These are phyloP conservation scores for Synergus japonicus DNA, from an alignment of 2,888 invertebrate species.

Conservation along the genomic window DNA sequence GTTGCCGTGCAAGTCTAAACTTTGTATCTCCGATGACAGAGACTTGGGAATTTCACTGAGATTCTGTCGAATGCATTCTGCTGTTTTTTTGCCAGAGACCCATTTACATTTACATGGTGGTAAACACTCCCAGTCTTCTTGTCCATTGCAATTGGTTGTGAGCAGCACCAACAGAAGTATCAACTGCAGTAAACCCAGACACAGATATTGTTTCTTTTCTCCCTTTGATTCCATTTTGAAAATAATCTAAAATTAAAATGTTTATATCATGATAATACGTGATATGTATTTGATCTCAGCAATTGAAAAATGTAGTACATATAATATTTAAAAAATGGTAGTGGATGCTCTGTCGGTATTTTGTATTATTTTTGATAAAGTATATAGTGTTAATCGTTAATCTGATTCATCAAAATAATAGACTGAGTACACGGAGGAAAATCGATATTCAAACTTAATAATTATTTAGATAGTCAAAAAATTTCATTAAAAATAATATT, in stretches of 20 bases:
- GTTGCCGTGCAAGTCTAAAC: constrained; percentile 86
- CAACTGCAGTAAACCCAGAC: not conserved
- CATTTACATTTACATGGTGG: constrained; percentile 89
- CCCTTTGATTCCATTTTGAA: constrained; percentile 64
- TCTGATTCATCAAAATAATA: too few relatives aligned
- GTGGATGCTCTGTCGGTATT: too few relatives aligned
- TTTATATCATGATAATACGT: too few relatives aligned
- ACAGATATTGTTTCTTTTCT: constrained; percentile 37
- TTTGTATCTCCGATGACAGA: constrained; percentile 83
- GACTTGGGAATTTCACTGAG: constrained; percentile 85
- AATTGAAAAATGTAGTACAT: too few relatives aligned
- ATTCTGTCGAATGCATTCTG: constrained; percentile 86
- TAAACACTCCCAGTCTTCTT: constrained; percentile 81
- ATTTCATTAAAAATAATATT: too few relatives aligned
- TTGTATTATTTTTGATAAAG: too few relatives aligned
- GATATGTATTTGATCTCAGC: too few relatives aligned
- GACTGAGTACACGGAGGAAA: too few relatives aligned
- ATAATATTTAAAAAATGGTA: too few relatives aligned
- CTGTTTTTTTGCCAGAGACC: constrained; percentile 90
- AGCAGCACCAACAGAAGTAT: constrained; percentile 65
- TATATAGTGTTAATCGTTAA: too few relatives aligned
- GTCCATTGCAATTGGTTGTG: constrained; percentile 75
- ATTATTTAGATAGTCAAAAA: too few relatives aligned
- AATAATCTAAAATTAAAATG: not conserved
- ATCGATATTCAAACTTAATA: too few relatives aligned